Evolutionary conservation across 2,113 vertebrate species (phyloP).

Genomic region (Nipponia nippon): DNA sequence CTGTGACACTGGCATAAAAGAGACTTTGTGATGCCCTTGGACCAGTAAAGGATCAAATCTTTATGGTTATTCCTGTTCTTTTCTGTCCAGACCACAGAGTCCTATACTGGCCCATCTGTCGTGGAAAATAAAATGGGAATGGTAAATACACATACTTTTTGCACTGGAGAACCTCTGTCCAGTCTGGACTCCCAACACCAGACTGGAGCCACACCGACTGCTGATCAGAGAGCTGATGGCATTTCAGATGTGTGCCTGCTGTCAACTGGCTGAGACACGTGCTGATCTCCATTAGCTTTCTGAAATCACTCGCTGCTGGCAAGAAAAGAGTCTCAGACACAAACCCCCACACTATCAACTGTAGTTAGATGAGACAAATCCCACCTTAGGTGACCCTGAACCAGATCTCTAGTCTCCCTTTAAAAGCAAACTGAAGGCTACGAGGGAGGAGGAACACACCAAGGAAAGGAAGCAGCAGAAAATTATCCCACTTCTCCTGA

Average conservation of each 20-base stretch:
- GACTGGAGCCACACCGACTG: not conserved
- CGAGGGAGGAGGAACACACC: not conserved
- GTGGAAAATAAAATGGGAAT: not conserved
- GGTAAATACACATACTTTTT: accelerated
- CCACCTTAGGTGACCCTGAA: not conserved
- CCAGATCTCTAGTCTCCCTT: not conserved
- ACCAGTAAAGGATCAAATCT: not conserved
- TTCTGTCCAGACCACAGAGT: not conserved
- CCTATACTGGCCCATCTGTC: not conserved
- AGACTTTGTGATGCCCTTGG: not conserved
- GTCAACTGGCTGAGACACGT: not conserved
- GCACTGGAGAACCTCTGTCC: not conserved
- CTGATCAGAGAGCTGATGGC: not conserved
- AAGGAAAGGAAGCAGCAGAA: not conserved
- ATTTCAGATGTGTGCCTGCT: not conserved
- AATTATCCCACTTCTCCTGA: not conserved
- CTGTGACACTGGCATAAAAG: accelerated
- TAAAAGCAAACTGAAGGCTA: not conserved
- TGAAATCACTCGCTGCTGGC: not conserved
- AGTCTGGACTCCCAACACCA: not conserved
- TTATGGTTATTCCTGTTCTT: not conserved
- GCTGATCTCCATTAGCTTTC: not conserved
- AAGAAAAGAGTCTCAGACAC: not conserved
- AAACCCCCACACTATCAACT: not conserved
- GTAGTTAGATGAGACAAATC: not conserved